These are phyloP conservation scores for Drosophila navojoa DNA, from an alignment of 1,140 invertebrate genomes.

Conservation along the genomic window DNA sequence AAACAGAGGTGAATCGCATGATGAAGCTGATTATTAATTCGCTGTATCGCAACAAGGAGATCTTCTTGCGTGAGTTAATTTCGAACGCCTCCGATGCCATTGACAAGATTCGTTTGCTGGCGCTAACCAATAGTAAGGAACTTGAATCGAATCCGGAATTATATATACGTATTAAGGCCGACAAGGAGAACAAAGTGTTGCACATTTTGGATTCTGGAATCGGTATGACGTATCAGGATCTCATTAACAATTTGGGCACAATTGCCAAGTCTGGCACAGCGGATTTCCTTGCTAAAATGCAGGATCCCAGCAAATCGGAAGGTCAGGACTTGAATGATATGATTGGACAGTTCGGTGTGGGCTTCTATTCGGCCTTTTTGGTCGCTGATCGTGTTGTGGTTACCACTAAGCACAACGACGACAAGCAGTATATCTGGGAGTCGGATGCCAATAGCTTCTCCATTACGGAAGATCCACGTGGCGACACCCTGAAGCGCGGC, in stretches of 20 bases:
- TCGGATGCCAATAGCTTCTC: conserved; percentile 95
- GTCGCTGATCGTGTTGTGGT: conserved; percentile 96
- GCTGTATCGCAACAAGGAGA: conserved; percentile 99
- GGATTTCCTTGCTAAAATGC: conserved; percentile 98
- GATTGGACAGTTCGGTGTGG: conserved; percentile 98
- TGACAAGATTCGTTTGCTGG: conserved; percentile 97
- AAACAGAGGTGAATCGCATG: conserved; percentile 99
- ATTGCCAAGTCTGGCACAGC: conserved; percentile 99
- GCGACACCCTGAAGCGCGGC: conserved; percentile 94
- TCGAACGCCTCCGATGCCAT: conserved; percentile 98
- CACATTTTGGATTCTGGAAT: conserved; percentile 99
- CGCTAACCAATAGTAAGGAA: conserved; percentile 93
- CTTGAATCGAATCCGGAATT: conserved; percentile 92
- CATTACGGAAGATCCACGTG: conserved; percentile 97
- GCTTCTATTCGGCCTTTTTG: conserved; percentile 98
- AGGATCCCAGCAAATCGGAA: conserved; percentile 86
- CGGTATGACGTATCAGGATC: conserved; percentile 98
- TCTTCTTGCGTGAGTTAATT: conserved; percentile 98
- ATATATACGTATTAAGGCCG: conserved; percentile 97
- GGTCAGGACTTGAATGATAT: conserved; percentile 90
- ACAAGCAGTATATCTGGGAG: conserved; percentile 99
- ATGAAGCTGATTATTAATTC: conserved; percentile 99
- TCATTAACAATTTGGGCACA: conserved; percentile 98
- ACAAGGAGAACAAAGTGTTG: conserved; percentile 97
- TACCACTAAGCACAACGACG: conserved; percentile 97